phyloP scores from a whole-genome alignment of 2,797 vertebrate genomes.

The Falco cherrug region DNA sequence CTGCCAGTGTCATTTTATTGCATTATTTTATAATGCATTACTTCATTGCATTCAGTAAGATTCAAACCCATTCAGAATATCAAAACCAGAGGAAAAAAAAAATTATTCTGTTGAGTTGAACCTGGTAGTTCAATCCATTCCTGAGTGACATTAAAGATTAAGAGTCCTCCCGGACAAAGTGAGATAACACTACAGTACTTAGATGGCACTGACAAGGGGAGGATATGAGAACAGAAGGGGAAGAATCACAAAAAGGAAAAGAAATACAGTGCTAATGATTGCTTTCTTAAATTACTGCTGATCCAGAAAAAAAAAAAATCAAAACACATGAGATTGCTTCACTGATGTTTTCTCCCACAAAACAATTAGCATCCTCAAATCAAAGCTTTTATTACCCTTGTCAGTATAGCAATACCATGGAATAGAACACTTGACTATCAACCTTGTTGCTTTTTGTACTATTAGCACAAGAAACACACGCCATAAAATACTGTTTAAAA shows the following conservation, averaged over 20 bases:
- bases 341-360: not conserved
- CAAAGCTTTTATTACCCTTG: not conserved
- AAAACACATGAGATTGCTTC: not conserved
- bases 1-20: not conserved
- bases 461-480: not conserved
- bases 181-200: not conserved
- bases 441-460: not conserved
- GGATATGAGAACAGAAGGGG: not conserved
- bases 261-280: not conserved
- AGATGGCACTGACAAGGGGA: not conserved
- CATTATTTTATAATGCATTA: not conserved
- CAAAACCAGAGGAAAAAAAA: not conserved
- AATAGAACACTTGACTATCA: not conserved
- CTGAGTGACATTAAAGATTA: not conserved
- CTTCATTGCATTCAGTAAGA: not conserved
- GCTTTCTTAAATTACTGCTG: not conserved
- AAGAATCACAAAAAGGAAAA: not conserved
- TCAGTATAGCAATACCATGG: not conserved
- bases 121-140: not conserved
- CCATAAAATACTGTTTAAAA: constrained; percentile 29
- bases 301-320: not conserved
- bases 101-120: not conserved
- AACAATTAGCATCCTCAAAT: not conserved
- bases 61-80: not conserved
- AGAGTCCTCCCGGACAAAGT: not conserved